These are phyloP conservation scores for Mycalesis mineus DNA, from an alignment of 2,888 invertebrate genomes.

Conservation along the genomic window DNA sequence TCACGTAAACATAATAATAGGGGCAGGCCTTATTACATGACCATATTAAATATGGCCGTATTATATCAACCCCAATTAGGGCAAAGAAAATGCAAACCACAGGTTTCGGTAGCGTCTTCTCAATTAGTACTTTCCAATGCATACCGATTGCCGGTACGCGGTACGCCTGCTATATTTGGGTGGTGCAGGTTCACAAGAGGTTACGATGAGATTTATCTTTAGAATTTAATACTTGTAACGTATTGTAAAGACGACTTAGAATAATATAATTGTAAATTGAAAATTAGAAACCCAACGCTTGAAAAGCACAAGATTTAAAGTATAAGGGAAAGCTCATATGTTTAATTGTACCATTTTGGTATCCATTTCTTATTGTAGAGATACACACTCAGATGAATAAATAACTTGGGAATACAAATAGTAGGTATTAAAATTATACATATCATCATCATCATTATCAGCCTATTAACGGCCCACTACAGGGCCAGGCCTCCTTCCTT, in stretches of 20 bases:
- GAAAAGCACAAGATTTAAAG: too few relatives aligned
- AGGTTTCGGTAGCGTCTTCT: conserved; percentile 29
- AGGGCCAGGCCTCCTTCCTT: too few relatives aligned
- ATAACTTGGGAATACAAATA: too few relatives aligned
- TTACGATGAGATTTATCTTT: conserved; percentile 31
- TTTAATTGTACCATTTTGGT: too few relatives aligned
- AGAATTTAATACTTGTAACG: conserved; percentile 17
- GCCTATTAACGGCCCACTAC: neutral
- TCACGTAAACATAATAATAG: conserved; percentile 6
- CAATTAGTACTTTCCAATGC: conserved; percentile 73
- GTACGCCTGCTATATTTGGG: conserved; percentile 50
- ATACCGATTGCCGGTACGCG: conserved; percentile 50
- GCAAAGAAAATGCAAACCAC: conserved; percentile 19
- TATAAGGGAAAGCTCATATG: too few relatives aligned
- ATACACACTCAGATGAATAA: too few relatives aligned
- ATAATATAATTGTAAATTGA: too few relatives aligned
- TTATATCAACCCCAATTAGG: conserved; percentile 11
- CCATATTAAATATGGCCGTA: neutral
- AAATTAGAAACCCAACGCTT: too few relatives aligned
- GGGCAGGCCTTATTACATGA: neutral
- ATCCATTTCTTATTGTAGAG: too few relatives aligned
- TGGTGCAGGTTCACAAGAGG: conserved; percentile 30
- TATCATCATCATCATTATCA: neutral
- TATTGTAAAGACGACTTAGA: too few relatives aligned
- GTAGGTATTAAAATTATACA: too few relatives aligned